These are phyloP conservation scores for Drosophila equinoxialis DNA, from an alignment of 1,140 invertebrate species.

Conservation along the genomic window DNA sequence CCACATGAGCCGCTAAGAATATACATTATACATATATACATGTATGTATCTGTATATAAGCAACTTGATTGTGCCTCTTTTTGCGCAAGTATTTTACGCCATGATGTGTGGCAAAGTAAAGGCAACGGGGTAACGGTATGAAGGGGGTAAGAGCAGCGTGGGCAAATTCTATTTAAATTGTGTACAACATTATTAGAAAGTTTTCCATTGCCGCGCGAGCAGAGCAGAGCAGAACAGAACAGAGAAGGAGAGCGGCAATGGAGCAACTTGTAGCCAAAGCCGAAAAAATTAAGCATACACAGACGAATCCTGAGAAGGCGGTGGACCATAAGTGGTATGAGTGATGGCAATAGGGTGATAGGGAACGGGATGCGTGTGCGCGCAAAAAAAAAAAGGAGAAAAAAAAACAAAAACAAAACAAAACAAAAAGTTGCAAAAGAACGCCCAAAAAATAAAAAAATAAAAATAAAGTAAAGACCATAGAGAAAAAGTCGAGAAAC, in stretches of 20 bases:
- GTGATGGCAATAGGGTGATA: background rate
- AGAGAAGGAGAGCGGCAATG: background rate
- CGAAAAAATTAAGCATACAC: conserved; percentile 41
- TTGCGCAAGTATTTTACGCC: conserved; percentile 69
- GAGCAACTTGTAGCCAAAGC: conserved; percentile 34
- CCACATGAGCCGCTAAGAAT: conserved; percentile 36
- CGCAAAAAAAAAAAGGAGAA: background rate
- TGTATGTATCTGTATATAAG: conserved; percentile 3
- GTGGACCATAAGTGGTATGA: background rate
- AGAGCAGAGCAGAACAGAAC: background rate
- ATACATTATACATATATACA: conserved; percentile 32
- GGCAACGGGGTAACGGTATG: background rate
- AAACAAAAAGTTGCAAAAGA: conserved; percentile 7
- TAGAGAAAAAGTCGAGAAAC: conserved; percentile 75
- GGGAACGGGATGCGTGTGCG: conserved; percentile 10
- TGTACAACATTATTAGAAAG: conserved; percentile 83
- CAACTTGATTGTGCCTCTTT: conserved; percentile 71
- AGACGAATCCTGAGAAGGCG: conserved; percentile 4
- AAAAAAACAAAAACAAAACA: too few species aligned
- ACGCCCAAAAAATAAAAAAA: conserved; percentile 22
- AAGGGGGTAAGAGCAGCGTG: background rate
- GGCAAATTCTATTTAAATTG: conserved; percentile 82
- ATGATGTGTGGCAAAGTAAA: background rate
- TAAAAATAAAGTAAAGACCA: conserved; percentile 68
- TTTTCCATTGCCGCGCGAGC: conserved; percentile 59